Conservation (phyloP, 2,888 invertebrate species). For the Brachypterus glaber region DNA sequence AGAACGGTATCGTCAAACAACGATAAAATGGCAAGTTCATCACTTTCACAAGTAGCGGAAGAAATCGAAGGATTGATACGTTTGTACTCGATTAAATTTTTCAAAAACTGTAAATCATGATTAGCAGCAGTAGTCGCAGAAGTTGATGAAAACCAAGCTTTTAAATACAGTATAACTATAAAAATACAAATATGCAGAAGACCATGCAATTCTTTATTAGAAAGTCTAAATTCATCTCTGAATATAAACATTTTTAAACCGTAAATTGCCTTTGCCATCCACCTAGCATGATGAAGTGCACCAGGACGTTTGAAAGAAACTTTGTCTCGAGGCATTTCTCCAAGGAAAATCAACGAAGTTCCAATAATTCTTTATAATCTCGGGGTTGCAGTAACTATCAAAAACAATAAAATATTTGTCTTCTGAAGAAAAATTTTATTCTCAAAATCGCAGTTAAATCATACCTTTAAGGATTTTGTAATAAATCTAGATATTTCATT, state of each 20-base stretch:
- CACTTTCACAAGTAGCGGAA: neutral
- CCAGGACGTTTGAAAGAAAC: slow-evolving; percentile 17
- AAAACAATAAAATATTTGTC: neutral
- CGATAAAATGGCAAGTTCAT: neutral
- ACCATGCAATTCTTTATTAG: slow-evolving; percentile 1
- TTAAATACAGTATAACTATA: neutral
- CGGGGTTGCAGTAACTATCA: neutral
- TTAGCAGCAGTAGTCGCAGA: slow-evolving; percentile 1
- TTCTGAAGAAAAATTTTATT: neutral
- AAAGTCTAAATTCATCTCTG: slow-evolving; percentile 15
- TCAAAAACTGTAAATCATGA: slow-evolving; percentile 1
- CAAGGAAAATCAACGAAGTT: slow-evolving; percentile 19
- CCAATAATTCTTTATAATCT: neutral
- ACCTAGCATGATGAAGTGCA: slow-evolving; percentile 19
- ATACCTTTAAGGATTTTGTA: neutral
- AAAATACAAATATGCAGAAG: neutral
- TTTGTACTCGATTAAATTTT: neutral
- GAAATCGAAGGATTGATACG: neutral
- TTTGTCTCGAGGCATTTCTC: slow-evolving; percentile 10
- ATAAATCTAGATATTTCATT: neutral
- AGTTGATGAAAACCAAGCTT: slow-evolving; percentile 2
- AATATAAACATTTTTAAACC: slow-evolving; percentile 19
- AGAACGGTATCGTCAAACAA: slow-evolving; percentile 2
- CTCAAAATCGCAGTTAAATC: too few relatives aligned
- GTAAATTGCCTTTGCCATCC: slow-evolving; percentile 18